Base-by-base conservation (phyloP, 2,113 vertebrate genomes). In the Corvus cornix region DNA sequence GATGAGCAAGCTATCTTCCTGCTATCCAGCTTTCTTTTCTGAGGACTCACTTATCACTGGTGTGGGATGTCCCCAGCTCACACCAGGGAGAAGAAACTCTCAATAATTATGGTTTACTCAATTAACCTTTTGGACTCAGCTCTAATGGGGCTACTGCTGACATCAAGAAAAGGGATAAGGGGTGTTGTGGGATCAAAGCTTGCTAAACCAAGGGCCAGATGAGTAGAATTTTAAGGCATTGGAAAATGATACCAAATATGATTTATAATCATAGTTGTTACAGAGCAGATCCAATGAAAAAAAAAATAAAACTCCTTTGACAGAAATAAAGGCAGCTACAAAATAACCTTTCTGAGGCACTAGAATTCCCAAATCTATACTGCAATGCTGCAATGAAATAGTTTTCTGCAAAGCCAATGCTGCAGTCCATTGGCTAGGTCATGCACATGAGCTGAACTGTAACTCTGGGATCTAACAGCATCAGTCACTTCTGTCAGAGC, bases 401-500 rank as follows among this genome's bases (percentile, higher is more conserved):
- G 46, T 77, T 95, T 90, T 95, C 86, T 86, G 83, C 72, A 95
- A 87, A 92, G 48, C 3, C 56, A 55, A 6, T 63, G 43, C 73
- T 73, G 89, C 56, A 81, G 89, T 59, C 94, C 93, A 92, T 93
- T 95, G 91, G 43, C 56, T 72, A 68, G 80, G 83, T 93, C 86
- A 48, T 52, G 35, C 80, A 59, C 27, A 9, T 63, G 64, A 86
- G 73, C 92, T 92, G 72, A 97, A 81, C 78, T 85, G 74, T 93
- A 78, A 90, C 90, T 93, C 60, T 19, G 51, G 76, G 39, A 92
- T 75, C 86, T 87, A 72, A 95, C 75, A 44, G 44, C 93, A 96
- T 93, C 94, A 90, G 73, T 96, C 93, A 91, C 39, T 95, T 72
- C 76, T 90, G 91, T 84, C 95, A 95, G 68, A 74, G 68, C 52